Evolutionary conservation across 2,888 invertebrate genomes (phyloP), one percentile per base, ranked within the genome.

Genomic region (Caenorhabditis wallacei): DNA sequence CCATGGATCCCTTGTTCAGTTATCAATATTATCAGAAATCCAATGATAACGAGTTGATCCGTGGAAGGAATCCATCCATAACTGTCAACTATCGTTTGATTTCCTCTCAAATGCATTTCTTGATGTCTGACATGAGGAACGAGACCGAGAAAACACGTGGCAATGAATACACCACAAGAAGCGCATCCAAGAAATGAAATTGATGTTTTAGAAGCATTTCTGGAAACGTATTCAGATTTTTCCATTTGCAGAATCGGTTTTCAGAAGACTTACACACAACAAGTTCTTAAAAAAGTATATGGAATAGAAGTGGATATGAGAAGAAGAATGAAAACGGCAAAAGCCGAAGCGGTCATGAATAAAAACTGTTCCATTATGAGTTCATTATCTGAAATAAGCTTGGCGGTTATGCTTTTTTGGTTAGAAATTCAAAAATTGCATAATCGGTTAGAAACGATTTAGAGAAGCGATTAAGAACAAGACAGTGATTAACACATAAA

Each of bases 141-240:
- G 13, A 94, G 90, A 84, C 94, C 94, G 43, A 94, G 90, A 46
- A 94, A 92, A 84, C 94, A 94, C 1, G 94, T 94, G 0, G 93
- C 93, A 80, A 94, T 91, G 89, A 94, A 94, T 1, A 94, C 94
- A 22, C 94, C 94, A 16, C 93, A 94, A 20, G 94, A 80, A 87
- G 93, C 94, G 89, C 94, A 94, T 85, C 90, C 91, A 63, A 87
- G 82, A 43, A 91, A 70, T 18, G 89, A 84, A 5, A 82, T 74
- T 11, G 78, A 71, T 3, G 68, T 63, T 64, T 82, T 82, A 1
- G 64, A 64, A 1, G 79, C 69, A 64, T 74, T 79, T 79, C 82
- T 82, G 20, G 7, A 56, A 68, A 4, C 18, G 53, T 1, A 18
- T 56, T 26, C 7, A 24, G 35, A 48, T 40, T 16, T 0, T 16